These are phyloP conservation scores for Xestia sexstrigata DNA, from an alignment of 2,888 invertebrate species.

Conservation along the genomic window DNA sequence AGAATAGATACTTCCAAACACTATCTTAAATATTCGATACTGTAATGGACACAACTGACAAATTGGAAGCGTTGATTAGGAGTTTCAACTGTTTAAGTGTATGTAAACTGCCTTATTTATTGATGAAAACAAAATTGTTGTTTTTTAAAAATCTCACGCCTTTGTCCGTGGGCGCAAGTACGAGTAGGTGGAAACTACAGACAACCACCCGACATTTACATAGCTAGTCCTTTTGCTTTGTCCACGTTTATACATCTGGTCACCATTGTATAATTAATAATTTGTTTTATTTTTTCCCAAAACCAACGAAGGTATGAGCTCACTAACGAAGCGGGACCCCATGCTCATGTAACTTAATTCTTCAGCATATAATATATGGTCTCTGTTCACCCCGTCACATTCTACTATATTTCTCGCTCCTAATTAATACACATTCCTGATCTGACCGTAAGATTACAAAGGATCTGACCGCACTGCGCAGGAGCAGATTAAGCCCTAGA, in stretches of 20 bases:
- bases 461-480: conserved; percentile 44
- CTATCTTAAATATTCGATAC: conserved; percentile 7
- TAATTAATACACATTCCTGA: conserved; percentile 63
- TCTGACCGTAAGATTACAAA: conserved; percentile 54
- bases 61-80: background rate
- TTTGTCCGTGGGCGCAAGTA: background rate
- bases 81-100: background rate
- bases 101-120: background rate
- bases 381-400: conserved; percentile 43
- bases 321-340: conserved; percentile 22
- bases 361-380: conserved; percentile 41
- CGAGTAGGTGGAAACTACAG: too few species aligned
- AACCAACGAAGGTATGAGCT: background rate
- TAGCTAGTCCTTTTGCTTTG: background rate
- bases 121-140: background rate
- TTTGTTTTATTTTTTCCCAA: background rate
- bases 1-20: background rate
- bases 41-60: background rate
- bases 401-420: conserved; percentile 53
- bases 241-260: background rate
- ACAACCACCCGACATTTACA: background rate
- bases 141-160: background rate
- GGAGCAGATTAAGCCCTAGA: conserved; percentile 55
- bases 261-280: background rate
- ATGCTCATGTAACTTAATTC: conserved; percentile 22